Evolutionary conservation across 1,140 invertebrate genomes (phyloP).

Genomic region (Brachionus rotundiformis): DNA sequence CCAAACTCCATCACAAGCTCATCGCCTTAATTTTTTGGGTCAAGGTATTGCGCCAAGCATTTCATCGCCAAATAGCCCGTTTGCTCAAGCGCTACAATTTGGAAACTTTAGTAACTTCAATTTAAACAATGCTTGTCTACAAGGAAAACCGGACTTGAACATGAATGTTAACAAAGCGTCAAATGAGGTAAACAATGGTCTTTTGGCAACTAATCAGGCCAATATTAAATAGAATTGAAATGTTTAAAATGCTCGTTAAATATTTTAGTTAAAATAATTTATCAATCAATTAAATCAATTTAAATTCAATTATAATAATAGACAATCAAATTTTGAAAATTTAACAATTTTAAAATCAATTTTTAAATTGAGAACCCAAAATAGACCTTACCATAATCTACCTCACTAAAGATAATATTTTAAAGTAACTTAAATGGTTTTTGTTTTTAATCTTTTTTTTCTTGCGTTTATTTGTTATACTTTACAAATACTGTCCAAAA

Average conservation of each 20-base stretch:
- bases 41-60: conserved; percentile 32
- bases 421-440: background rate
- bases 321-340: conserved; percentile 20
- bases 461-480: conserved; percentile 2
- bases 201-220: background rate
- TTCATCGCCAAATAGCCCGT: conserved; percentile 35
- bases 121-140: background rate
- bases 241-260: conserved; percentile 17
- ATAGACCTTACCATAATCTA: background rate
- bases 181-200: background rate
- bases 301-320: conserved; percentile 23
- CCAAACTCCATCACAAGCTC: background rate
- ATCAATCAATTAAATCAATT: conserved; percentile 22
- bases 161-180: conserved; percentile 1
- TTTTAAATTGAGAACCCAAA: conserved; percentile 2
- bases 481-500: background rate
- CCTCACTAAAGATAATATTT: conserved; percentile 3
- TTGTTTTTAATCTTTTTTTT: conserved; percentile 12
- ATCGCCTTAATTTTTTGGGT: conserved; percentile 1
- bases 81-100: conserved; percentile 27
- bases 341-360: conserved; percentile 22
- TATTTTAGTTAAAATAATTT: conserved; percentile 23
- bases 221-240: conserved; percentile 20
- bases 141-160: background rate
- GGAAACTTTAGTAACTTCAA: conserved; percentile 28